Evolutionary conservation across 2,888 invertebrate genomes (phyloP).

Genomic region (Diarsia dahlii): DNA sequence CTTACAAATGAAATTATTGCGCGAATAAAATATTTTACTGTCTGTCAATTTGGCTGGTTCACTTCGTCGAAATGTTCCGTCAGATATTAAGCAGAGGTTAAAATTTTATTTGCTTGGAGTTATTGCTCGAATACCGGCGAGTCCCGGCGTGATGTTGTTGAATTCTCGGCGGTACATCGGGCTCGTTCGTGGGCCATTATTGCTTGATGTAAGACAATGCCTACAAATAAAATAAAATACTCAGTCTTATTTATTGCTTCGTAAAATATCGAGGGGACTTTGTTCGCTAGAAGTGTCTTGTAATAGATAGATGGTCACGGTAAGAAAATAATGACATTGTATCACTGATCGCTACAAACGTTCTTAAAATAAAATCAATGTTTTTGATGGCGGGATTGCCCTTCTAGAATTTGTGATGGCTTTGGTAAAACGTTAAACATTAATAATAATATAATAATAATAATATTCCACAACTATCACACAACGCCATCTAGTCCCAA

Average conservation of each 20-base stretch:
- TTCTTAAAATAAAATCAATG: constrained; percentile 27
- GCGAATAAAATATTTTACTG: constrained; percentile 90
- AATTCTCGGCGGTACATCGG: constrained; percentile 79
- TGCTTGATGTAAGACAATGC: constrained; percentile 85
- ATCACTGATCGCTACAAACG: constrained; percentile 27
- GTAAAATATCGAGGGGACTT: constrained; percentile 66
- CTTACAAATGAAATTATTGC: constrained; percentile 89
- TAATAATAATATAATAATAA: too few species aligned
- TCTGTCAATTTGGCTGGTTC: constrained; percentile 88
- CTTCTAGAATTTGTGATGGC: constrained; percentile 7
- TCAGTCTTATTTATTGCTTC: constrained; percentile 81
- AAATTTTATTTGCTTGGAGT: constrained; percentile 88
- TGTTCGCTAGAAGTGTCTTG: constrained; percentile 66
- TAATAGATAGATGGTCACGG: constrained; percentile 61
- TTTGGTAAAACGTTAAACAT: neutral
- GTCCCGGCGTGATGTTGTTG: constrained; percentile 80
- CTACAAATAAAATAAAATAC: constrained; percentile 83
- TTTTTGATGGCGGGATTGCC: constrained; percentile 1
- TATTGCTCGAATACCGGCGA: constrained; percentile 80
- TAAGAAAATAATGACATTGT: constrained; percentile 58
- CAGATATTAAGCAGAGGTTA: constrained; percentile 90
- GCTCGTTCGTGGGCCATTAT: constrained; percentile 81
- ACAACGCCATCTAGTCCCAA: too few species aligned
- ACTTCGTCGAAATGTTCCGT: constrained; percentile 80
- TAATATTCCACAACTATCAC: too few species aligned